Evolutionary conservation across 2,888 invertebrate species (phyloP).

Genomic region (Bedellia somnulentella): DNA sequence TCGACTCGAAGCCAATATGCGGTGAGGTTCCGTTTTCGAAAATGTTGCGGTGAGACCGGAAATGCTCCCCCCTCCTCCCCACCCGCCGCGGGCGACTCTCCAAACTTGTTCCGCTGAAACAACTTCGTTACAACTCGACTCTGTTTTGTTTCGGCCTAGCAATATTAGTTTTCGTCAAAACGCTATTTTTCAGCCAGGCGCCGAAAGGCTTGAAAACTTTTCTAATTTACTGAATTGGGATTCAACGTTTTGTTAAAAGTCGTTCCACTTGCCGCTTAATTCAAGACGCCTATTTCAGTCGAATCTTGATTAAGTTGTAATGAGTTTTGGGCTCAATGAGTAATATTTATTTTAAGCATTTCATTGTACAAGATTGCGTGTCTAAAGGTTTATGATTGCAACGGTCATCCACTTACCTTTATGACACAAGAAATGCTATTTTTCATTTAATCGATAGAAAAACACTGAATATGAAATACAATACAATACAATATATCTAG

Average conservation of each 20-base stretch:
- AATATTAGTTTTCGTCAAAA: constrained; percentile 59
- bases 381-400: no score
- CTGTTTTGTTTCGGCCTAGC: constrained; percentile 47
- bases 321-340: no score
- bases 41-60: constrained; percentile 17
- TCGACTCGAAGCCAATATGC: constrained; percentile 41
- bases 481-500: no score
- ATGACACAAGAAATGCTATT: no score
- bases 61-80: constrained; percentile 20
- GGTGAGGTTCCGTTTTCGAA: constrained; percentile 39
- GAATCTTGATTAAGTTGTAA: constrained; percentile 26
- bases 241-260: constrained; percentile 29
- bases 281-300: constrained; percentile 25
- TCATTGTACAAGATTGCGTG: no score
- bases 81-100: constrained; percentile 35
- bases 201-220: constrained; percentile 52
- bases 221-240: constrained; percentile 55
- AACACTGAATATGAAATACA: no score
- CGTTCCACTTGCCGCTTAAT: constrained; percentile 21
- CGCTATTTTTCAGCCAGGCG: constrained; percentile 52
- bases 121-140: constrained; percentile 53
- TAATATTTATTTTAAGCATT: no score
- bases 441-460: no score
- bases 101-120: constrained; percentile 40
- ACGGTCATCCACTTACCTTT: no score